These are phyloP conservation scores for Scaptomyza graminum DNA, from an alignment of 1,140 invertebrate species.

Conservation along the genomic window DNA sequence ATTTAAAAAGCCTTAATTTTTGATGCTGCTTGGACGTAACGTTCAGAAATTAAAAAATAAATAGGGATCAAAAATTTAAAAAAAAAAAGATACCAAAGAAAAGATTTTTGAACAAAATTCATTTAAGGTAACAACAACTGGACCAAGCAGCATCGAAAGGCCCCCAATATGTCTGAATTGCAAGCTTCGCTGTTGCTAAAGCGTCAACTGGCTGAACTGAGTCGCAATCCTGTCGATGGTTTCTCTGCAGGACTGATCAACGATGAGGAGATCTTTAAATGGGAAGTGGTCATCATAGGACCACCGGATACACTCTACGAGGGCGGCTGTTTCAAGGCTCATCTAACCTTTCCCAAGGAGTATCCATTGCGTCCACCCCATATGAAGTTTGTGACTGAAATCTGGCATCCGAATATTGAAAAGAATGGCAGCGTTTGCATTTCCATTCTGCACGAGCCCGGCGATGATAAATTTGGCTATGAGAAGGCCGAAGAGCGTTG, in stretches of 20 bases:
- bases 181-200: constrained; percentile 96
- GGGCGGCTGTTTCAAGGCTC: constrained; percentile 98
- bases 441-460: constrained; percentile 99
- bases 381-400: constrained; percentile 99
- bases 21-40: constrained; percentile 45
- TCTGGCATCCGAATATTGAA: constrained; percentile 99
- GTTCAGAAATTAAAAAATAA: constrained; percentile 33
- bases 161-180: constrained; percentile 91
- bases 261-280: constrained; percentile 97
- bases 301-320: constrained; percentile 98
- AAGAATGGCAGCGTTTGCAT: constrained; percentile 98
- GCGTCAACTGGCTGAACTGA: constrained; percentile 97
- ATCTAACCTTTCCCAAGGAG: constrained; percentile 98
- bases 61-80: constrained; percentile 38
- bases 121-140: constrained; percentile 44
- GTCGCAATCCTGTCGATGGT: constrained; percentile 92
- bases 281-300: constrained; percentile 99
- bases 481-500: constrained; percentile 99
- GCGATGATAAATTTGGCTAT: constrained; percentile 97
- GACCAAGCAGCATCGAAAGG: background rate
- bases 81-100: constrained; percentile 27
- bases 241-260: constrained; percentile 99
- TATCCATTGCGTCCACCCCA: constrained; percentile 98
- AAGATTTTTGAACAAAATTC: constrained; percentile 63
- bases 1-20: constrained; percentile 19